Evolutionary conservation across 2,113 vertebrate species (phyloP).

Genomic region (Engystomops pustulosus): DNA sequence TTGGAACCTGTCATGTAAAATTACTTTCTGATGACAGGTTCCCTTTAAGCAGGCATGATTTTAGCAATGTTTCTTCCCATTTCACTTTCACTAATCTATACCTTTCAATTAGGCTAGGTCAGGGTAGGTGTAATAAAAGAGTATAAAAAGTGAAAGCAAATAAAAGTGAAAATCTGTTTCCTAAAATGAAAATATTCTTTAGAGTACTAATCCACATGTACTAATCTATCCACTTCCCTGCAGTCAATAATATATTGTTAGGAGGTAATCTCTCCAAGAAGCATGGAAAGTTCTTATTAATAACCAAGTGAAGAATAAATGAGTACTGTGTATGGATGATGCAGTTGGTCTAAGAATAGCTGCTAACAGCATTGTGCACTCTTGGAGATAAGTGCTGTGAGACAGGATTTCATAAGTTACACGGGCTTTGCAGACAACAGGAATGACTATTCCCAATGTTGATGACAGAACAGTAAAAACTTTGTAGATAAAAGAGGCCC

Average conservation of each 20-base stretch:
- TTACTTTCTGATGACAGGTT: too few relatives aligned
- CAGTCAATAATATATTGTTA: not conserved
- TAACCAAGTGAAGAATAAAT: not conserved
- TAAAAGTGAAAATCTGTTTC: too few relatives aligned
- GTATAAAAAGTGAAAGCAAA: too few relatives aligned
- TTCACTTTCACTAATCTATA: too few relatives aligned
- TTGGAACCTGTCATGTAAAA: too few relatives aligned
- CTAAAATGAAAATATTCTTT: too few relatives aligned
- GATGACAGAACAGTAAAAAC: constrained; percentile 25
- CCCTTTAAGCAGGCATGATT: too few relatives aligned
- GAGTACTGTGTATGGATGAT: not conserved
- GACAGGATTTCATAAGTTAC: constrained; percentile 3
- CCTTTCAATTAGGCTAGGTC: too few relatives aligned
- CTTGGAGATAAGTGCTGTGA: not conserved
- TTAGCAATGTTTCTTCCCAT: too few relatives aligned
- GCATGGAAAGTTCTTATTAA: not conserved
- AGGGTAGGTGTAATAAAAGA: too few relatives aligned
- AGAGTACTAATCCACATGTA: too few relatives aligned
- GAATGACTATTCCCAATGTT: not conserved
- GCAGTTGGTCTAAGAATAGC: constrained; percentile 40
- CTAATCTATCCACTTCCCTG: not conserved
- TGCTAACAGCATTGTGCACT: not conserved
- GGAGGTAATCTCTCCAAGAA: not conserved
- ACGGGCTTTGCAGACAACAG: not conserved
- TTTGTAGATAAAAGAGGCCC: constrained; percentile 43